A percentile compares a stretch with the other conserved stretches of the same genome.
Evolutionary conservation across 2,113 vertebrate species (phyloP).

Genomic region (Cichladusa arquata): DNA sequence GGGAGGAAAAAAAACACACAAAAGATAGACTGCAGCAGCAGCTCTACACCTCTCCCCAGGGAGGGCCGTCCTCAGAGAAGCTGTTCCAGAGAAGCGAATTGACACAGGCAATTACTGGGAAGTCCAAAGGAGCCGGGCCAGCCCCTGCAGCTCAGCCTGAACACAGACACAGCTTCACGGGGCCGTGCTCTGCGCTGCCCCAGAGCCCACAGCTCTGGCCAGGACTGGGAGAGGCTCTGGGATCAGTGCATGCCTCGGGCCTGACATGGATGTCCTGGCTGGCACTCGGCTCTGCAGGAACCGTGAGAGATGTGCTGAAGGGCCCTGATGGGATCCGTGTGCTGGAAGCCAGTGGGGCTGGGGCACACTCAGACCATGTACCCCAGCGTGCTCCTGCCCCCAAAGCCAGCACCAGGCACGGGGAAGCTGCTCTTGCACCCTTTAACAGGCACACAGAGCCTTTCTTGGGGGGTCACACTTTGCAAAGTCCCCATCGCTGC

Average conservation of each 20-base stretch:
- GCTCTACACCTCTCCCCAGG: not conserved
- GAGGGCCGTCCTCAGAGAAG: not conserved
- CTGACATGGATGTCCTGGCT: not conserved
- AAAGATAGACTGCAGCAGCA: not conserved
- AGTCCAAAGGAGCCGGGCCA: not conserved
- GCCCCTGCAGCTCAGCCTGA: not conserved
- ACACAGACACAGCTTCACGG: fast-evolving
- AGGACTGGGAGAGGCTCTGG: not conserved
- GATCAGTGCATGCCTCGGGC: fast-evolving
- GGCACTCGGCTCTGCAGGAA: not conserved
- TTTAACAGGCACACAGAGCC: not conserved
- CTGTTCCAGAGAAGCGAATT: not conserved
- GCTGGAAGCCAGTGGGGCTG: not conserved
- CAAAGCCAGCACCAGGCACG: fast-evolving
- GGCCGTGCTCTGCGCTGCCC: too few relatives aligned
- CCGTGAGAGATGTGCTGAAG: fast-evolving
- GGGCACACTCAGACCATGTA: fast-evolving
- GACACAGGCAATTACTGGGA: not conserved
- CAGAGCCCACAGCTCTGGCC: fast-evolving
- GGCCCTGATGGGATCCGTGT: fast-evolving
- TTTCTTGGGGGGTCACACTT: not conserved
- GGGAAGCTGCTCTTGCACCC: not conserved
- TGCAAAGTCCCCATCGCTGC: fast-evolving
- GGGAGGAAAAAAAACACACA: not conserved
- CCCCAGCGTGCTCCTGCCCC: fast-evolving